Percentiles rank a stretch among this genome's conserved stretches.
phyloP scores from a whole-genome alignment of 2,113 vertebrate species.

The Circaetus cinerascens region DNA sequence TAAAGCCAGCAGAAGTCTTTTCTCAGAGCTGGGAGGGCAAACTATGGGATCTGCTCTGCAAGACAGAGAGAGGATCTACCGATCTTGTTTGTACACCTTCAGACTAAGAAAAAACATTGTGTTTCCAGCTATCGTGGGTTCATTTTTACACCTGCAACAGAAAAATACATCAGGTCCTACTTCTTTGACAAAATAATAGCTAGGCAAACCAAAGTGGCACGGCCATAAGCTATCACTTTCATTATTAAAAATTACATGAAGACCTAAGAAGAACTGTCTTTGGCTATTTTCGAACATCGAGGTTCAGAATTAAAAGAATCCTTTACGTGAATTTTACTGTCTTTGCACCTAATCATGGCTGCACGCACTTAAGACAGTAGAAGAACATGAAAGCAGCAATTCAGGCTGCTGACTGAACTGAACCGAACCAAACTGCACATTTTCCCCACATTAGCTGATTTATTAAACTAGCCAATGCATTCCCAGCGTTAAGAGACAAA shows the following conservation, averaged over 20 bases:
- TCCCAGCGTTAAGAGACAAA: not conserved
- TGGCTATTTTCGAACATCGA: not conserved
- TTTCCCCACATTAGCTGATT: not conserved
- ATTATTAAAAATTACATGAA: not conserved
- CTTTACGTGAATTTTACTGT: not conserved
- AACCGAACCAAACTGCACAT: not conserved
- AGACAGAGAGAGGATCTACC: not conserved
- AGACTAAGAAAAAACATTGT: not conserved
- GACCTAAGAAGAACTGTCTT: not conserved
- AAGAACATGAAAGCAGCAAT: not conserved
- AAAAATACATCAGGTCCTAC: not conserved
- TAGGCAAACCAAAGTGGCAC: not conserved
- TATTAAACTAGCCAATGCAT: not conserved
- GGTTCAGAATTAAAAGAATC: not conserved
- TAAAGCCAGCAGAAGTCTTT: not conserved
- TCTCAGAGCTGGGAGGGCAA: not conserved
- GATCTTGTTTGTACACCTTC: not conserved
- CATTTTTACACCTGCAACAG: not conserved
- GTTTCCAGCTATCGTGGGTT: not conserved
- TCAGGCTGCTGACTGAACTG: not conserved
- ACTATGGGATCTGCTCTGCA: not conserved
- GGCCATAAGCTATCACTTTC: not conserved
- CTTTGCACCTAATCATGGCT: not conserved
- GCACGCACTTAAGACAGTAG: not conserved
- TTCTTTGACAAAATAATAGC: not conserved